Percentiles rank a stretch among this genome's conserved stretches.
These are phyloP conservation scores for Fringilla coelebs DNA, from an alignment of 2,797 vertebrate species.

Conservation along the genomic window DNA sequence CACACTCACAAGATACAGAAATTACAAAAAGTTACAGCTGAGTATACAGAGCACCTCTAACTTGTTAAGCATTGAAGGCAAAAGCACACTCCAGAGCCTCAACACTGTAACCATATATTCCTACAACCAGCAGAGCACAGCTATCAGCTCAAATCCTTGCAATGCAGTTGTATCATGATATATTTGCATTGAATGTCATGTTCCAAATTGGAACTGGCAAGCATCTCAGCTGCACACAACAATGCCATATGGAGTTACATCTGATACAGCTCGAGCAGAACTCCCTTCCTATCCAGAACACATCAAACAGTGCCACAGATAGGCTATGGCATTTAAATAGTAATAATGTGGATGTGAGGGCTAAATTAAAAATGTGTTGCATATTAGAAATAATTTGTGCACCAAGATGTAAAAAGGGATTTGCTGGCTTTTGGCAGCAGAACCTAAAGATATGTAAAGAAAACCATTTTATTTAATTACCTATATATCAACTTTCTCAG, in stretches of 20 bases:
- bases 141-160: not conserved
- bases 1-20: not conserved
- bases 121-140: conserved; percentile 1
- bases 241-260: conserved; percentile 77
- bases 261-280: conserved; percentile 66
- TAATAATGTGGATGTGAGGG: conserved; percentile 56
- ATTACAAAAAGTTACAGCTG: not conserved
- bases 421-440: conserved; percentile 43
- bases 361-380: conserved; percentile 70
- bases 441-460: conserved; percentile 1
- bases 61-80: not conserved
- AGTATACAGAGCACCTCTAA: not conserved
- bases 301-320: conserved; percentile 70
- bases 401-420: conserved; percentile 26
- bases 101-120: not conserved
- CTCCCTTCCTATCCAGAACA: conserved; percentile 62
- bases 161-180: conserved; percentile 25
- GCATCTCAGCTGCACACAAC: conserved; percentile 27
- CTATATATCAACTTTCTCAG: not conserved
- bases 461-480: not conserved
- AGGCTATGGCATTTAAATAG: conserved; percentile 75
- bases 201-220: conserved; percentile 70
- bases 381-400: conserved; percentile 63
- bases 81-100: not conserved
- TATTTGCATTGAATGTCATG: conserved; percentile 58